These are phyloP conservation scores for Drosophila navojoa DNA, from an alignment of 1,140 invertebrate genomes.

Conservation along the genomic window DNA sequence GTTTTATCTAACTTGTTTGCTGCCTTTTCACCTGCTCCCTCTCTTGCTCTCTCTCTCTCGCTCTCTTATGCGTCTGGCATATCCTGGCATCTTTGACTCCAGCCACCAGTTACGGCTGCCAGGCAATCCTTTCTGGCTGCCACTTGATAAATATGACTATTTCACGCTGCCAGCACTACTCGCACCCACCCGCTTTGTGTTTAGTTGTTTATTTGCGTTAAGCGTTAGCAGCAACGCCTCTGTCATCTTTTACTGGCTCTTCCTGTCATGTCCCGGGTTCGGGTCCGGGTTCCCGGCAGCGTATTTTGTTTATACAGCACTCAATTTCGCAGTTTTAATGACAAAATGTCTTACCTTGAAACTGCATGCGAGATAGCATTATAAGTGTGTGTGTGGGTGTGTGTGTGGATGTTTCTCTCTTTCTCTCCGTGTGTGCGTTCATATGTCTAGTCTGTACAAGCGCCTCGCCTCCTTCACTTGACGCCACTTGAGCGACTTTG, in stretches of 20 bases:
- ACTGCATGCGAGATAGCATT: conserved; percentile 65
- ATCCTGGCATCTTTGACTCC: conserved; percentile 55
- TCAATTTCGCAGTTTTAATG: conserved; percentile 80
- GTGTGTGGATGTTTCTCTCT: conserved; percentile 21
- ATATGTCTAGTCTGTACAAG: conserved; percentile 18
- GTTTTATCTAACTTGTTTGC: conserved; percentile 26
- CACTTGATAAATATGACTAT: conserved; percentile 78
- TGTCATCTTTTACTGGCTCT: conserved; percentile 23
- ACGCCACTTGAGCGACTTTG: conserved; percentile 55
- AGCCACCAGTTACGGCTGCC: conserved; percentile 21
- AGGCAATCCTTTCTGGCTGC: conserved; percentile 62
- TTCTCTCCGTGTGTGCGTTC: conserved; percentile 13
- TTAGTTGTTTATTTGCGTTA: conserved; percentile 68
- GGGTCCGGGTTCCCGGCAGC: conserved; percentile 1
- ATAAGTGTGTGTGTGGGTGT: conserved; percentile 52
- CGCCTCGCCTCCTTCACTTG: neutral
- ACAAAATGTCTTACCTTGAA: conserved; percentile 79
- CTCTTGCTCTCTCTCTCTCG: neutral
- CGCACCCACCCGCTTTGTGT: neutral
- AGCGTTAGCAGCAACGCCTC: conserved; percentile 66
- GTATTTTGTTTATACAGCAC: conserved; percentile 75
- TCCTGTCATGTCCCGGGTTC: conserved; percentile 1
- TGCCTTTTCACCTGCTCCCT: conserved; percentile 15
- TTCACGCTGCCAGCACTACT: conserved; percentile 41
- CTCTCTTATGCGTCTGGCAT: conserved; percentile 15